Percentiles rank a stretch among this genome's conserved stretches.
Conservation (phyloP, 2,113 vertebrate species). For the Peromyscus maniculatus region DNA sequence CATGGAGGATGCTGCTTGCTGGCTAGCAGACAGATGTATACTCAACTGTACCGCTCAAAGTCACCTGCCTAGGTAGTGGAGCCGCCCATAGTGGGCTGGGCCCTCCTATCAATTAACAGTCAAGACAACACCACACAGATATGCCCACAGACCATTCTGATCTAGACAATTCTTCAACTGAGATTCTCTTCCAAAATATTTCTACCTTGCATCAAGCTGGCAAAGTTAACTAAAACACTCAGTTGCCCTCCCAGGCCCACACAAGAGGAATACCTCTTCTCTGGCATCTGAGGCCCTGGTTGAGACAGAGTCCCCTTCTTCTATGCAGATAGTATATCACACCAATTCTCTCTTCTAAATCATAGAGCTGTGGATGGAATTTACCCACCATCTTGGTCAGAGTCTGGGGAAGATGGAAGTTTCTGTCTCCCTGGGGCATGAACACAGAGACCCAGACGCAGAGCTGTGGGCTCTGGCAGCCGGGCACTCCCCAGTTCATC, state of each 20-base stretch:
- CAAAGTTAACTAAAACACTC: neutral
- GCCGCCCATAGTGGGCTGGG: neutral
- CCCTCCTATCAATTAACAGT: neutral
- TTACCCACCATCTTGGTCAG: neutral
- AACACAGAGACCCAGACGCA: neutral
- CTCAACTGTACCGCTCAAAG: neutral
- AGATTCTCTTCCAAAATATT: neutral
- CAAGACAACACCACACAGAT: neutral
- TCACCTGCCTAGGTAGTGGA: too few relatives aligned
- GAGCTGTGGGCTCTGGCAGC: neutral
- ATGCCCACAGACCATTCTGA: neutral
- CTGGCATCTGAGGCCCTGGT: neutral
- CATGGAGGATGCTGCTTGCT: neutral
- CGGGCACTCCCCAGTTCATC: neutral
- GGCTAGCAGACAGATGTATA: neutral
- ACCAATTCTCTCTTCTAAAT: constrained; percentile 35
- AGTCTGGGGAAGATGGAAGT: neutral
- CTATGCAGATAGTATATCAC: neutral
- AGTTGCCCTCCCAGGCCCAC: neutral
- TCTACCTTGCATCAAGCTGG: neutral
- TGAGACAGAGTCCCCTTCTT: neutral
- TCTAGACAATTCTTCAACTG: neutral
- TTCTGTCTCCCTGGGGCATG: neutral
- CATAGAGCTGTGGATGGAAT: constrained; percentile 13
- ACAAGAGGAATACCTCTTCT: neutral